These are phyloP conservation scores for Erpornis zantholeuca DNA, from an alignment of 2,113 vertebrate species.

Conservation along the genomic window DNA sequence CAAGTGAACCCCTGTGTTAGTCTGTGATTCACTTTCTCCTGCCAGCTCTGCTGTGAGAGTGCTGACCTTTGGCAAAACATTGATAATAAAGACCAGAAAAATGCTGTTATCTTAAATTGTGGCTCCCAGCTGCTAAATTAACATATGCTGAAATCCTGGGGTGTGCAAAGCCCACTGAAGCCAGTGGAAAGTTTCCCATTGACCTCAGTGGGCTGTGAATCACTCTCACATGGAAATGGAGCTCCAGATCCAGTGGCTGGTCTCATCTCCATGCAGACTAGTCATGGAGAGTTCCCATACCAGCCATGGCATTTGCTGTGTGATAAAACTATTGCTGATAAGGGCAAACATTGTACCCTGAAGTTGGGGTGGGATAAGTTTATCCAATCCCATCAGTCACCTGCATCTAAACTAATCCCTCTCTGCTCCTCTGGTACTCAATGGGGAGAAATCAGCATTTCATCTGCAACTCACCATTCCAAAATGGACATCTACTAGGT, in stretches of 20 bases:
- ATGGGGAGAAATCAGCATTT: neutral
- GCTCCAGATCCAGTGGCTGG: neutral
- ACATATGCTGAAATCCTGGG: neutral
- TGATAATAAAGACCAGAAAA: neutral
- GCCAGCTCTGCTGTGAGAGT: neutral
- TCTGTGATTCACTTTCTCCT: neutral
- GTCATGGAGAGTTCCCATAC: neutral
- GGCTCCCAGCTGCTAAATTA: neutral
- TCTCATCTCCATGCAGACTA: neutral
- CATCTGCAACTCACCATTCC: slow-evolving; percentile 39
- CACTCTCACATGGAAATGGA: neutral
- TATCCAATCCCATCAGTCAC: neutral
- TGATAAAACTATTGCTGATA: neutral
- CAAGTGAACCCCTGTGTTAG: neutral
- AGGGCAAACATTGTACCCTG: neutral
- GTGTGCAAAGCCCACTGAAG: neutral
- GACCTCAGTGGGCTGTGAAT: neutral
- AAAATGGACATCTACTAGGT: slow-evolving; percentile 4
- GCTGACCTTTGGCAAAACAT: neutral
- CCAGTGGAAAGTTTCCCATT: neutral
- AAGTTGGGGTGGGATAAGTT: neutral
- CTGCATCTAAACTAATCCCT: neutral
- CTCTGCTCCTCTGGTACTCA: neutral
- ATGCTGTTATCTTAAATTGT: neutral
- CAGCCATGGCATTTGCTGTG: neutral